Base-by-base conservation (phyloP, 2,113 vertebrate species). In the Prolemur simus region DNA sequence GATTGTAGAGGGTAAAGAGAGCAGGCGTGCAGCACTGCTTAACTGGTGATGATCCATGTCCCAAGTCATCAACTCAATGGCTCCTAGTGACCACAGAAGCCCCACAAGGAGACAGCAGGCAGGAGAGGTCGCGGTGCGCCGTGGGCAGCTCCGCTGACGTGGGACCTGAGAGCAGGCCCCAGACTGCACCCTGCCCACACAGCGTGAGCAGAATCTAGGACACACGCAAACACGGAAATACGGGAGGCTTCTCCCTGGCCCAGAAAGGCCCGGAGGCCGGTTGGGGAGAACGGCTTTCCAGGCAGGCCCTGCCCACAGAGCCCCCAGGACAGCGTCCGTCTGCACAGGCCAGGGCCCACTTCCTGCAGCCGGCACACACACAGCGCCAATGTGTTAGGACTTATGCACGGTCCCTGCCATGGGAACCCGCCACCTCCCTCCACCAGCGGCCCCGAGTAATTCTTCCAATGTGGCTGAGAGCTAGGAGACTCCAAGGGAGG, bases 401-500 rank as follows among this genome's bases (percentile, higher is more conserved):
- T 97, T 93, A 96, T 86, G 74, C 96, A 95, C 29, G 83, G 87
- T 97, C 93, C 87, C 97, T 7, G 0, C 76, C 63, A 89, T 92
- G 97, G 74, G 95, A 96, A 93, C 78, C 91, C 93, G 89, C 74
- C 91, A 58, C 95, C 73, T 87, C 89, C 88, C 93, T 97, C 80
- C 29, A 52, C 93, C 95, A 93, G 94, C 83, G 0, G 1, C 60
- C 87, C 71, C 87, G n/a, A n/a, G 77, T 97, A 98, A 98, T 97
- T 96, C 95, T 97, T 98, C 95, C 97, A 98, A 85, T 77, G 95
- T 98, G 97, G 93, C 95, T 68, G 32, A 96, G 86, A 97, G 78
- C 86, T 88, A 39, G 0, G 0, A 47, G 93, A 60, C 42, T 66
- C 87, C 11, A 21, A 58, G 73, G 64, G 74, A 83, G 71, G 77